A percentile compares a stretch with the other conserved stretches of the same genome.
Evolutionary conservation across 2,888 invertebrate genomes (phyloP).

Genomic region (Boloria selene): DNA sequence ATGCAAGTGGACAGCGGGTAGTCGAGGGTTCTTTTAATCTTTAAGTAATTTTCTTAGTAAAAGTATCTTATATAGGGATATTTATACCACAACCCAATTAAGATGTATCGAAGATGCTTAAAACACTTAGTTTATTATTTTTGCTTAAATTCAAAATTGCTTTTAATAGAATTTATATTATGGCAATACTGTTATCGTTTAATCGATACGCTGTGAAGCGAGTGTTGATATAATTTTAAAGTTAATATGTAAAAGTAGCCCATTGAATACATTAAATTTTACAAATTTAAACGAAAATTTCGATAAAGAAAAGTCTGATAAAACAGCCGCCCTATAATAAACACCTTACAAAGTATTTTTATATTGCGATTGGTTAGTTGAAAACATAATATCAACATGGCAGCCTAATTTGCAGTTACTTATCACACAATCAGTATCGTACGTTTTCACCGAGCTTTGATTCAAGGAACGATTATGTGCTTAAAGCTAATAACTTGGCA

Average conservation of each 20-base stretch:
- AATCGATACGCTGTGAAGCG: too few species aligned
- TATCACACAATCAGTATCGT: conserved; percentile 63
- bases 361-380: conserved; percentile 15
- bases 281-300: conserved; percentile 6
- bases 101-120: neutral
- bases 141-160: too few species aligned
- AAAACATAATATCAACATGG: conserved; percentile 24
- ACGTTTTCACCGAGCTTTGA: conserved; percentile 64
- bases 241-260: neutral
- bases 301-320: conserved; percentile 11
- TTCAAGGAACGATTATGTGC: conserved; percentile 66
- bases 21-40: conserved; percentile 63
- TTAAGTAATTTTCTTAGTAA: conserved; percentile 61
- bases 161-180: too few species aligned
- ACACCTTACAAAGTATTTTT: conserved; percentile 11
- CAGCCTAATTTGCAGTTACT: conserved; percentile 59
- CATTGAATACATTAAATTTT: conserved; percentile 11
- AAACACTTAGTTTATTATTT: too few species aligned
- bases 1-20: conserved; percentile 77
- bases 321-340: conserved; percentile 1
- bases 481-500: conserved; percentile 62
- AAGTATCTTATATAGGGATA: conserved; percentile 33
- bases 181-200: too few species aligned
- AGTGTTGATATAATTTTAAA: neutral
- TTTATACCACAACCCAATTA: conserved; percentile 15